Base-by-base conservation (phyloP, 2,113 vertebrate genomes). In the Platichthys stellatus region DNA sequence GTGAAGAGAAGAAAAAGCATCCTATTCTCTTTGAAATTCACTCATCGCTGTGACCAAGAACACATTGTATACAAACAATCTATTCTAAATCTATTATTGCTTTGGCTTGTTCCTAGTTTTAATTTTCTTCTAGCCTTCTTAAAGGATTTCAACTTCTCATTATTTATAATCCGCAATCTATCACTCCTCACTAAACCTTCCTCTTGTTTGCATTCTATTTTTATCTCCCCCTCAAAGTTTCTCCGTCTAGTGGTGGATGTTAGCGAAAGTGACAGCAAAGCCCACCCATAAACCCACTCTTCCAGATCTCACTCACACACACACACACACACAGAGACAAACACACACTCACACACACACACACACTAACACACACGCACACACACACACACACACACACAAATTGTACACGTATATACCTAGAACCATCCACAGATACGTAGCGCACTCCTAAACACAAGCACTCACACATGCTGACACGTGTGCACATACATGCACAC, bases 181-280 rank as follows among this genome's bases (percentile, higher is more conserved):
- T 74, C 40, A 49, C 49, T 74, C 58, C 23, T 31, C 31, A 45
- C 40, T 78, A 57, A 70, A 78, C 54, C 40, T 4, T 23, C 12
- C 35, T 59, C 2, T 70, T 63, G n/a, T 61, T 72, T 45, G 0
- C n/a, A 24, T 59, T 78, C 69, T 81, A 84, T 85, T 76, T 83
- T 74, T 78, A 72, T 70, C 28, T 43, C n/a, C 45, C 54, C 47
- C 78, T 56, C 43, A 26, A 70, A 63, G 64, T 31, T 31, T 5
- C 31, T 31, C 31, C 31, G 6, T 81, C 47, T 69, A 59, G 77
- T 69, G 81, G 57, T 73, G 65, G 68, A 77, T 84, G 73, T 81
- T 75, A 86, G 73, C 72, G 8, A 78, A 82, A 73, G 81, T 91
- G 90, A 90, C 85, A 89, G 82, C 45, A 2, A 69, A 66, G 54